Percentiles rank a stretch among this genome's conserved stretches.
Conservation (phyloP, 2,113 vertebrate species). For the Neolamprologus devosi region DNA sequence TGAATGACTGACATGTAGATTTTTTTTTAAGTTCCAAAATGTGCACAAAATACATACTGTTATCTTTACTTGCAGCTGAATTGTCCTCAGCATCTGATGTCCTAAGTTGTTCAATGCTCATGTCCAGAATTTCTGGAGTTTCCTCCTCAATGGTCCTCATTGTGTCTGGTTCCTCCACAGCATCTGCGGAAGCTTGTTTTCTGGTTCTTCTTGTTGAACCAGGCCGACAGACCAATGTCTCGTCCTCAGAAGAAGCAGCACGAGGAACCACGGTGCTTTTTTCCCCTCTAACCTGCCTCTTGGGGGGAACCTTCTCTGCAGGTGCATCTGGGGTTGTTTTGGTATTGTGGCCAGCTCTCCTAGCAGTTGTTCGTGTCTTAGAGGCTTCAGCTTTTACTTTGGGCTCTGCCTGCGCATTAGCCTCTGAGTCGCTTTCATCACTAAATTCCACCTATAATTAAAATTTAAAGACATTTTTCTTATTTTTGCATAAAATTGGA, state of each 20-base stretch:
- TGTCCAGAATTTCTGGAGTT: slow-evolving; percentile 40
- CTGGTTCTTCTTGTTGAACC: slow-evolving; percentile 33
- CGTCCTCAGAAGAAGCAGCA: slow-evolving; percentile 36
- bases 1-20: background rate
- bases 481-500: background rate
- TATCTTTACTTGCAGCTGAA: slow-evolving; percentile 5
- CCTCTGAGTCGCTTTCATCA: slow-evolving; percentile 82
- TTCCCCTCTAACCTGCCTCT: slow-evolving; percentile 21
- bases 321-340: slow-evolving; percentile 4
- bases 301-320: background rate
- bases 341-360: background rate
- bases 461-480: background rate
- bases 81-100: slow-evolving; percentile 68
- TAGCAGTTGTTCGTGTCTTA: slow-evolving; percentile 19
- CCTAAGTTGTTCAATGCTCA: slow-evolving; percentile 72
- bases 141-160: slow-evolving; percentile 73
- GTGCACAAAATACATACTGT: background rate
- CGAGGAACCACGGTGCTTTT: slow-evolving; percentile 8
- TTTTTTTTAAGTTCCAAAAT: background rate
- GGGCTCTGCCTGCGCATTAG: background rate
- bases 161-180: slow-evolving; percentile 62
- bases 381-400: background rate
- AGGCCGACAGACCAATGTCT: background rate
- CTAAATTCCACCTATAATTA: slow-evolving; percentile 78
- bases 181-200: background rate